Conservation (phyloP, 1,140 invertebrate species). For the Drosophila asahinai region DNA sequence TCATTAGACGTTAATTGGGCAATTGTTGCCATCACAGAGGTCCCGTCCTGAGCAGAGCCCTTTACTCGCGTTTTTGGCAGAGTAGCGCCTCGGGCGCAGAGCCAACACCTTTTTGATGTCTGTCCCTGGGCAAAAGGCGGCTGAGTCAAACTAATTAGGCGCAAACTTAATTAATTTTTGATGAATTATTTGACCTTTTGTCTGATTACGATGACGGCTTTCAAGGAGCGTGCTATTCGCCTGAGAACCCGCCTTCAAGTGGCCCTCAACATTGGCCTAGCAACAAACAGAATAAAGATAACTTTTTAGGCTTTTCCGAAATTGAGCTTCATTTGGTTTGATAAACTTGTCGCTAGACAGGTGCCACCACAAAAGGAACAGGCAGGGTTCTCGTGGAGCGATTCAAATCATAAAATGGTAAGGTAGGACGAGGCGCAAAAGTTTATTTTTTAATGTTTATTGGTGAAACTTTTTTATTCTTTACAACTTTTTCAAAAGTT, state of each 20-base stretch:
- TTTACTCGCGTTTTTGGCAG: slow-evolving; percentile 18
- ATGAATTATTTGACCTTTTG: slow-evolving; percentile 68
- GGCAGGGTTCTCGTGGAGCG: neutral
- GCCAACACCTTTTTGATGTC: slow-evolving; percentile 78
- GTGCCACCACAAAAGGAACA: slow-evolving; percentile 32
- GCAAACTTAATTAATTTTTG: slow-evolving; percentile 77
- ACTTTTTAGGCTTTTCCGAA: slow-evolving; percentile 52
- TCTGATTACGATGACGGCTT: slow-evolving; percentile 29
- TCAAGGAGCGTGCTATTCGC: slow-evolving; percentile 3
- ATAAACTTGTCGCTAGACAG: slow-evolving; percentile 72
- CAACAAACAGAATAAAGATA: slow-evolving; percentile 51
- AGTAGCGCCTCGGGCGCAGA: slow-evolving; percentile 32
- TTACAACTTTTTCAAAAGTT: slow-evolving; percentile 74
- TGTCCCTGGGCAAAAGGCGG: slow-evolving; percentile 11
- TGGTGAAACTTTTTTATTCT: slow-evolving; percentile 80
- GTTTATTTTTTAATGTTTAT: slow-evolving; percentile 81
- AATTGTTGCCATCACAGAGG: slow-evolving; percentile 46
- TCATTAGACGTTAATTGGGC: slow-evolving; percentile 73
- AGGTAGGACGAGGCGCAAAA: slow-evolving; percentile 69
- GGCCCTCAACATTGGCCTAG: slow-evolving; percentile 30
- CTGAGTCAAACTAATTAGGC: slow-evolving; percentile 76
- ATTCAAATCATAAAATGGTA: slow-evolving; percentile 62
- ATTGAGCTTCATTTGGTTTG: slow-evolving; percentile 65
- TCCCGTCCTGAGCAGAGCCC: slow-evolving; percentile 34
- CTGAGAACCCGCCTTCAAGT: slow-evolving; percentile 15